A percentile compares a stretch with the other conserved stretches of the same genome.
Evolutionary conservation across 2,797 vertebrate species (phyloP).

Genomic region (Benthosema pterotum): DNA sequence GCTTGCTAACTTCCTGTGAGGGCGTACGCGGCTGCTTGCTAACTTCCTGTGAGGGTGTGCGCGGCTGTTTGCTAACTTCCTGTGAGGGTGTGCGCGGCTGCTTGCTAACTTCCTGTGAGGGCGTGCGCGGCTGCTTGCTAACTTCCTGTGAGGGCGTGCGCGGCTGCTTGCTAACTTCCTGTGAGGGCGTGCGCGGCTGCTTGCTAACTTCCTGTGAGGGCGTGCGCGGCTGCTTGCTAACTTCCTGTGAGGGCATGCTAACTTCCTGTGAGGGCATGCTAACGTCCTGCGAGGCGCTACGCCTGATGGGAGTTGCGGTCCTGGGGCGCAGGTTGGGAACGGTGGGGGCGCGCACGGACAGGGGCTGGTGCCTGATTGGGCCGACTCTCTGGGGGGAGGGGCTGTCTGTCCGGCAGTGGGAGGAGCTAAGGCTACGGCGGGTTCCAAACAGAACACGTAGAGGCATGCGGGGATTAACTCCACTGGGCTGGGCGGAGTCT

Average conservation of each 20-base stretch:
- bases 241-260: not conserved
- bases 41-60: no score
- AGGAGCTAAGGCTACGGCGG: slow-evolving; percentile 85
- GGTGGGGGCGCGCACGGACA: slow-evolving; percentile 71
- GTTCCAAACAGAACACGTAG: slow-evolving; percentile 75
- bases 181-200: no score
- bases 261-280: no score
- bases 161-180: no score
- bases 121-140: no score
- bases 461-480: slow-evolving; percentile 72
- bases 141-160: no score
- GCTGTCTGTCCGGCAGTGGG: slow-evolving; percentile 87
- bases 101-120: no score
- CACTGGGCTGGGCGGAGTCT: slow-evolving; percentile 44
- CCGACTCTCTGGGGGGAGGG: slow-evolving; percentile 88
- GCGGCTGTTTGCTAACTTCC: no score
- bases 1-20: not conserved
- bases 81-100: no score
- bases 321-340: slow-evolving; percentile 68
- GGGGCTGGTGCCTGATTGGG: slow-evolving; percentile 71
- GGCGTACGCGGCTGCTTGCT: not conserved
- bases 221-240: no score
- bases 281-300: slow-evolving; percentile 54
- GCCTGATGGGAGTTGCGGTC: slow-evolving; percentile 60
- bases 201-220: no score